These are phyloP conservation scores for Bos javanicus DNA, from an alignment of 2,113 vertebrate genomes.

Conservation along the genomic window DNA sequence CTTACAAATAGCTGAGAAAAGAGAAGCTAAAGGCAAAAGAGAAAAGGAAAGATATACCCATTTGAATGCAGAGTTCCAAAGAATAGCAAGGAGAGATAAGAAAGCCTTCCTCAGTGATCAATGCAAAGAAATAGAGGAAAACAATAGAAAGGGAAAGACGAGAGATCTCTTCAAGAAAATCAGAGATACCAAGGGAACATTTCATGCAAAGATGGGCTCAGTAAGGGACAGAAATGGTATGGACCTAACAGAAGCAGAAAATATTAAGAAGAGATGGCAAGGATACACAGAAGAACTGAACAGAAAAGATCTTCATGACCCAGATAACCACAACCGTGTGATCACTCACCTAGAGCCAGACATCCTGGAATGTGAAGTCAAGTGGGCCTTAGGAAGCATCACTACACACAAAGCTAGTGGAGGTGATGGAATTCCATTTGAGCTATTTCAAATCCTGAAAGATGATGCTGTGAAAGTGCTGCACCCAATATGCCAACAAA, in stretches of 20 bases:
- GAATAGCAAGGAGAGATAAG: background rate
- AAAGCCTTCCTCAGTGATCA: background rate
- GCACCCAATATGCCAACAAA: background rate
- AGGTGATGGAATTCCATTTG: background rate
- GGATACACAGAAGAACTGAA: background rate
- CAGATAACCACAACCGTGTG: background rate
- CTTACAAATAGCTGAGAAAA: background rate
- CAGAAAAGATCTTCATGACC: background rate
- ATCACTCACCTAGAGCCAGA: background rate
- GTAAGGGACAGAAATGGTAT: background rate
- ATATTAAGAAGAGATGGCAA: background rate
- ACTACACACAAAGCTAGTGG: background rate
- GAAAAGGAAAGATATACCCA: background rate
- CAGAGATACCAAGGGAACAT: background rate
- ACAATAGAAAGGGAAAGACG: background rate
- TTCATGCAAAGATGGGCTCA: background rate
- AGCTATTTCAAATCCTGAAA: background rate
- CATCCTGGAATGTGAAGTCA: background rate
- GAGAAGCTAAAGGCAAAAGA: background rate
- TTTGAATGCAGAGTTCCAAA: background rate
- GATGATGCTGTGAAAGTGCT: background rate
- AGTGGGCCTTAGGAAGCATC: background rate
- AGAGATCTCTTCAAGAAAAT: background rate
- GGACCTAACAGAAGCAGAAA: background rate
- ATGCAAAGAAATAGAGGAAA: background rate